A percentile compares a stretch with the other conserved stretches of the same genome.
Conservation (phyloP, 2,888 invertebrate genomes). For the Trachelus stipa region DNA sequence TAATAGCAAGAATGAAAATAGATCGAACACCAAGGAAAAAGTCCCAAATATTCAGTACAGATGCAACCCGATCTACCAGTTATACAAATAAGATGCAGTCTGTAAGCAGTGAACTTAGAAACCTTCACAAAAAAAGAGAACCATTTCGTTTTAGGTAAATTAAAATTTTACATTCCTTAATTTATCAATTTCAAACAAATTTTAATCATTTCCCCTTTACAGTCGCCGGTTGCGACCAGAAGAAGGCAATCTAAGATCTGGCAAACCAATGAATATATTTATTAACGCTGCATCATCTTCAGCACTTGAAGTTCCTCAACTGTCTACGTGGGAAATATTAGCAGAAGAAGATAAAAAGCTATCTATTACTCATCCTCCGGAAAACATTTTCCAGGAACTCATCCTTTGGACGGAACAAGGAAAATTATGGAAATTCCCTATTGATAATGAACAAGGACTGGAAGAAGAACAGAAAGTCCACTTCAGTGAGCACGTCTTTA, state of each 20-base stretch:
- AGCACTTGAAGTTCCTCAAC: slow-evolving; percentile 61
- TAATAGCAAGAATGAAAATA: slow-evolving; percentile 83
- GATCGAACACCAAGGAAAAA: slow-evolving; percentile 70
- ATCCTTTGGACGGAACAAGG: slow-evolving; percentile 94
- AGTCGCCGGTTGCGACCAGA: neutral
- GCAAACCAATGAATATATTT: slow-evolving; percentile 76
- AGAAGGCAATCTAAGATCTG: slow-evolving; percentile 70
- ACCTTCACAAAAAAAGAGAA: neutral
- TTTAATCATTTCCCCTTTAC: neutral
- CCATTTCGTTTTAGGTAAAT: neutral
- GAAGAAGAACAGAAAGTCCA: slow-evolving; percentile 76
- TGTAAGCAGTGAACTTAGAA: neutral
- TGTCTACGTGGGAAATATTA: slow-evolving; percentile 78
- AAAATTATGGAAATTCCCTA: slow-evolving; percentile 96
- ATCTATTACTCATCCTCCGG: slow-evolving; percentile 78
- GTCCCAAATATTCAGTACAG: slow-evolving; percentile 56
- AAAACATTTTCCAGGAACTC: slow-evolving; percentile 94
- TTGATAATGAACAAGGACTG: slow-evolving; percentile 94
- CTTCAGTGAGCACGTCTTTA: slow-evolving; percentile 95
- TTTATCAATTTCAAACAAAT: neutral
- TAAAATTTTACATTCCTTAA: neutral
- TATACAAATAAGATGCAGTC: neutral
- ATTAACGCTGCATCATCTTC: slow-evolving; percentile 40
- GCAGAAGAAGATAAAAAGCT: slow-evolving; percentile 76
- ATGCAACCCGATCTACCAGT: slow-evolving; percentile 66